Base-by-base conservation (phyloP, 2,888 invertebrate genomes). In the Macrophya annulata region DNA sequence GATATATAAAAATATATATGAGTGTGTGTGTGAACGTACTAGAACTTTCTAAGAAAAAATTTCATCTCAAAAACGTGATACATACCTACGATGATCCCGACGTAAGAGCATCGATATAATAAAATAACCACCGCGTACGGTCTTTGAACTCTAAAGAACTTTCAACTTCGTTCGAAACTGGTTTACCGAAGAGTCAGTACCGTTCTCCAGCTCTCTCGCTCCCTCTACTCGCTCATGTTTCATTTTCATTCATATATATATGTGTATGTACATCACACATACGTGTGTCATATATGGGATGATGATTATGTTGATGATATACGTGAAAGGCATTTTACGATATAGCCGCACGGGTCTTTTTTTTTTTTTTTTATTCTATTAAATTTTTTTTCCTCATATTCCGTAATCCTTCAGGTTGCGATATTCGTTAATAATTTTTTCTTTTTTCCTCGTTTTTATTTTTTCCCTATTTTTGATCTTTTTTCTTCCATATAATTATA, bases 81-180 rank as follows among this genome's bases (percentile, higher is more conserved):
- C 68, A 37, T 55, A 68, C 15, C 31, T 31, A 31, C 31, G 31
- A 12, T 17, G 5, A n/a, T 31, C 9, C 9, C 65, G 31, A 71
- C 71, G 2, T 62, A 65, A n/a, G 17, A 15, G n/a, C 21, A 21
- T 74, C 40, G 21, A 43, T 77, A 37, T 77, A 31, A 51, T 48
- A 17, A 77, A 40, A 31, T 77, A 55, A n/a, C 9, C 51, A 31
- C 6, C 77, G 10, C 51, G n/a, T 55, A 25, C 17, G 83, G 83
- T 83, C 83, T 83, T 71, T 83, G 83, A 68, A 83, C 83, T 48
- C 77, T 43, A 17, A 10, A 45, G 71, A 83, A 83, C 83, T 83
- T 83, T 83, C 83, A 83, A 83, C 83, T 83, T 83, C 83, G 48
- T 83, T 83, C 71, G 71, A 12, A 83, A 83, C 83, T 83, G 71